phyloP scores from a whole-genome alignment of 2,888 invertebrate species.

The Eupithecia insigniata region DNA sequence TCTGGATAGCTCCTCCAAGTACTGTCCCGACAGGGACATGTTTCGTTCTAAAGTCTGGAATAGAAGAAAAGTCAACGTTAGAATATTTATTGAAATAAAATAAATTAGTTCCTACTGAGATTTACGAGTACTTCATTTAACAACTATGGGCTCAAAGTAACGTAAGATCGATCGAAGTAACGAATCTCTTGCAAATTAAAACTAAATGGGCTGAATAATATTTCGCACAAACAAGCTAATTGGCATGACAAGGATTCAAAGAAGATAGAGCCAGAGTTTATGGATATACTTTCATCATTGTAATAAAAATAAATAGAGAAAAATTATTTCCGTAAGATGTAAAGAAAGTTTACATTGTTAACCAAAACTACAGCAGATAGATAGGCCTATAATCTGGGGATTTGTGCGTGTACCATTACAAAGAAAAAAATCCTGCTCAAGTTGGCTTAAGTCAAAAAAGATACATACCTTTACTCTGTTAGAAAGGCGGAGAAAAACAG shows the following conservation, averaged over 20 bases:
- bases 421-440: not conserved
- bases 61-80: constrained; percentile 34
- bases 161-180: not conserved
- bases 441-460: not conserved
- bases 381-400: not conserved
- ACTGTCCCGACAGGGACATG: constrained; percentile 98
- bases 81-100: not conserved
- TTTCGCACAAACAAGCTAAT: not conserved
- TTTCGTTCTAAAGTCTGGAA: constrained; percentile 95
- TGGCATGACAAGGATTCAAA: not conserved
- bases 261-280: constrained; percentile 3
- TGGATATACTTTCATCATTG: not conserved
- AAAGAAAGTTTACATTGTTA: not conserved
- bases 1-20: constrained; percentile 97
- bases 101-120: not conserved
- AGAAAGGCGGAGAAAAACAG: constrained; percentile 97
- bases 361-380: not conserved
- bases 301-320: not conserved
- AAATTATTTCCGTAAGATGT: not conserved
- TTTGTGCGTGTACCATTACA: not conserved
- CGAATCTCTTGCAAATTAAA: not conserved
- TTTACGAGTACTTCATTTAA: not conserved
- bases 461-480: constrained; percentile 94
- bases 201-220: not conserved
- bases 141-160: not conserved